These are phyloP conservation scores for Mesopsocus fuscifrons DNA, from an alignment of 2,888 invertebrate species.

Conservation along the genomic window DNA sequence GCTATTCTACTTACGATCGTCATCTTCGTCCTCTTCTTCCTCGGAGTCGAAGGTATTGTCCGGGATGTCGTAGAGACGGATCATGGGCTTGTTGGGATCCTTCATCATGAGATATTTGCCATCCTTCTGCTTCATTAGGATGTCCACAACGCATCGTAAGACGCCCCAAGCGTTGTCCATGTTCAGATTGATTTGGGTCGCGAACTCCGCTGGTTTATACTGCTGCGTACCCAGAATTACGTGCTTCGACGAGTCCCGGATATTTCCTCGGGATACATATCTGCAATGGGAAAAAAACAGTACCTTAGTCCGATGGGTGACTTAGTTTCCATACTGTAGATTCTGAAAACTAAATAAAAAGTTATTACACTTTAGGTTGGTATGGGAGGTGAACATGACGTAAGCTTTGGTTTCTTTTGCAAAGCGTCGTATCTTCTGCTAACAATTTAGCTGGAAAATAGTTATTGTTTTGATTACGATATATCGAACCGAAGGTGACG, in stretches of 20 bases:
- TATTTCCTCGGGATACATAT: conserved; percentile 89
- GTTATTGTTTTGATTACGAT: too few species aligned
- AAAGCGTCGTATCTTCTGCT: too few species aligned
- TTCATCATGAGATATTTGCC: conserved; percentile 97
- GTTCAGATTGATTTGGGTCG: conserved; percentile 93
- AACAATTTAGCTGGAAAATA: too few species aligned
- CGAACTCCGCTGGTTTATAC: conserved; percentile 96
- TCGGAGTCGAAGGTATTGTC: conserved; percentile 98
- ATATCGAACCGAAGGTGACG: too few species aligned
- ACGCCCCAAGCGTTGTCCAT: conserved; percentile 99
- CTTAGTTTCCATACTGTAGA: conserved; percentile 7
- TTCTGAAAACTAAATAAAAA: conserved; percentile 4
- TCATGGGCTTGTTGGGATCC: conserved; percentile 96
- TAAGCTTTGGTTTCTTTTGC: too few species aligned
- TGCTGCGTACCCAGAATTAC: conserved; percentile 94
- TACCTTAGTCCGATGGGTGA: neutral
- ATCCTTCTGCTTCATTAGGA: conserved; percentile 91
- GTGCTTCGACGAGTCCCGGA: conserved; percentile 88
- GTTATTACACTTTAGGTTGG: too few species aligned
- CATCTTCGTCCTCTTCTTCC: conserved; percentile 71
- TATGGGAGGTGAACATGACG: too few species aligned
- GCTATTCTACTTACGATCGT: conserved; percentile 20
- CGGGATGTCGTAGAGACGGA: conserved; percentile 93
- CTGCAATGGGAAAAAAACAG: conserved; percentile 22
- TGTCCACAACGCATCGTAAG: conserved; percentile 88